Percentiles rank a stretch among this genome's conserved stretches.
phyloP scores from a whole-genome alignment of 2,888 invertebrate species.

The Ectropis crepuscularia region DNA sequence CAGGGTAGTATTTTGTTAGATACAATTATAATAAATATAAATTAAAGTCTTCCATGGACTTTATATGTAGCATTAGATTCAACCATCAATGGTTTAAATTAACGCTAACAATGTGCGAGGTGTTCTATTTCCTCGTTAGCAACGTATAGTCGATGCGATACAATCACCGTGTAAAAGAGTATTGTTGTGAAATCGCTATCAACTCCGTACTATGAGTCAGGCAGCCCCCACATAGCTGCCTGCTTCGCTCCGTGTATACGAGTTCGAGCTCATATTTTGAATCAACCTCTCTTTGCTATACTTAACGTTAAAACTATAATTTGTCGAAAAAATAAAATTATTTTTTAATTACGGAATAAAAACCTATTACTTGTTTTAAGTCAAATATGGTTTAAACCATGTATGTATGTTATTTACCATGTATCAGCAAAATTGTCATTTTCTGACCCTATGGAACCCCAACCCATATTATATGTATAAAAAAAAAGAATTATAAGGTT shows the following conservation, averaged over 20 bases:
- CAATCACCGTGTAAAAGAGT: background rate
- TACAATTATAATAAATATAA: conserved; percentile 58
- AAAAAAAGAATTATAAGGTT: too few relatives aligned
- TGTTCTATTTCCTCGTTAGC: too few relatives aligned
- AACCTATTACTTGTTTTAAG: too few relatives aligned
- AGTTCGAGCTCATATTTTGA: background rate
- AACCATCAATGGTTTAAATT: background rate
- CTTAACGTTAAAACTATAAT: background rate
- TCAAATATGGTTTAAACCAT: too few relatives aligned
- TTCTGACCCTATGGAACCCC: too few relatives aligned
- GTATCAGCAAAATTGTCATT: too few relatives aligned
- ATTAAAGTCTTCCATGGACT: conserved; percentile 39
- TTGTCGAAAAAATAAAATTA: too few relatives aligned
- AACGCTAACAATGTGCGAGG: too few relatives aligned
- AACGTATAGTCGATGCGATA: background rate
- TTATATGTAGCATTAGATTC: background rate
- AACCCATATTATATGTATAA: too few relatives aligned
- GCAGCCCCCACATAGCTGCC: background rate
- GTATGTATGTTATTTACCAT: too few relatives aligned
- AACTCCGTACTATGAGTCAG: background rate
- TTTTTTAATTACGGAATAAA: too few relatives aligned
- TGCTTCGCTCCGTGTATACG: conserved; percentile 1
- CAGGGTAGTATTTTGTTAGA: conserved; percentile 62
- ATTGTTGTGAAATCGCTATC: background rate
- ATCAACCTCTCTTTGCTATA: background rate